Conservation (phyloP, 35 echinoderm and acorn worm species). For the Eucidaris tribuloides region DNA sequence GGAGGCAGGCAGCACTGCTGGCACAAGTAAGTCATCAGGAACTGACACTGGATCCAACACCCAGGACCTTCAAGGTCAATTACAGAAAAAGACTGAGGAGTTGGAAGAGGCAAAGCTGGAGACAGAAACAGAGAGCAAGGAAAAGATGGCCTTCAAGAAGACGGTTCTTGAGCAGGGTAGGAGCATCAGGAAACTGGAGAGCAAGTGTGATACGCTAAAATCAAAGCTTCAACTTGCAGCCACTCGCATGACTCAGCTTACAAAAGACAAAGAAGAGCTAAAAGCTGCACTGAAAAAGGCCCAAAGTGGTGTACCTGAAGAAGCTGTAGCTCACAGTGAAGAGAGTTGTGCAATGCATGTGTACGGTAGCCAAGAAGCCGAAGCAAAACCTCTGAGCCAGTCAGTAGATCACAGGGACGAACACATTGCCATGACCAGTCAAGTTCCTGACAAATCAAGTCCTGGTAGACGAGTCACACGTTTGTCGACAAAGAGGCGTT, state of each 20-base stretch:
- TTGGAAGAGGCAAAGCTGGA: background rate
- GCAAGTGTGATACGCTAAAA: background rate
- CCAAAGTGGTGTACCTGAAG: background rate
- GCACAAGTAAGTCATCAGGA: background rate
- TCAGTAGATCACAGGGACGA: background rate
- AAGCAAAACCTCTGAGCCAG: background rate
- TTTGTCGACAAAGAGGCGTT: constrained; percentile 22
- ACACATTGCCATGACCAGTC: background rate
- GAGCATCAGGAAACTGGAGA: background rate
- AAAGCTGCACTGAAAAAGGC: background rate
- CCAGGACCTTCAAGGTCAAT: background rate
- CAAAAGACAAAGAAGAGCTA: background rate
- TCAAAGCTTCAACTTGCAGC: background rate
- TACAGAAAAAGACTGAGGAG: constrained; percentile 10
- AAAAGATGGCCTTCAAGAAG: background rate
- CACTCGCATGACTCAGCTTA: background rate
- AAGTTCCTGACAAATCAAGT: constrained; percentile 6
- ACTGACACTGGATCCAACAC: background rate
- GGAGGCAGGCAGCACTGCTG: constrained; percentile 17
- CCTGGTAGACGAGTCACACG: constrained; percentile 14
- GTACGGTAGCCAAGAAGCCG: background rate
- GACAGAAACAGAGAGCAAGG: background rate
- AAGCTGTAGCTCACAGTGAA: background rate
- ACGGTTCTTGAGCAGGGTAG: background rate
- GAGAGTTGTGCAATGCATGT: background rate